These are phyloP conservation scores for Trileptium ribeirensis DNA, from an alignment of 2,888 invertebrate genomes.

Conservation along the genomic window DNA sequence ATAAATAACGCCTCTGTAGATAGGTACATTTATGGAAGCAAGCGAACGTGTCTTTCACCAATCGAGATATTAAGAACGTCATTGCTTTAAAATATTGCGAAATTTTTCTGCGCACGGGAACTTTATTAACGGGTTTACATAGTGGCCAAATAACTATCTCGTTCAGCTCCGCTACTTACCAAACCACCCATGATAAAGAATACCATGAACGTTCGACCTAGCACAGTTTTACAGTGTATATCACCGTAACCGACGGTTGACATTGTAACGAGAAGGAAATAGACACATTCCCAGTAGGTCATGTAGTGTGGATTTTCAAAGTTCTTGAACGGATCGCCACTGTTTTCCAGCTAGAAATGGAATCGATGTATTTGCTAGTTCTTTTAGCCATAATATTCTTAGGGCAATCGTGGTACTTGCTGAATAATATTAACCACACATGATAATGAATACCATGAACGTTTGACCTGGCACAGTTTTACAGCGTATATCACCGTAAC, in stretches of 20 bases:
- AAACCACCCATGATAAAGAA: constrained; percentile 99
- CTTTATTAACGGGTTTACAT: not conserved
- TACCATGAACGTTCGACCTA: constrained; percentile 97
- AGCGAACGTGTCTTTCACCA: too few relatives aligned
- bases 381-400: too few relatives aligned
- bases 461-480: constrained; percentile 94
- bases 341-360: constrained; percentile 83
- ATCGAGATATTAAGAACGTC: too few relatives aligned
- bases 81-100: too few relatives aligned
- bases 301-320: constrained; percentile 89
- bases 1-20: too few relatives aligned
- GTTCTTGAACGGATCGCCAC: constrained; percentile 88
- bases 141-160: too few relatives aligned
- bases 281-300: constrained; percentile 98
- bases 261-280: constrained; percentile 99
- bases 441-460: constrained; percentile 99
- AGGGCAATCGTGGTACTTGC: too few relatives aligned
- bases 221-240: constrained; percentile 92
- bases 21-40: too few relatives aligned
- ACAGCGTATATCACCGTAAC: constrained; percentile 92
- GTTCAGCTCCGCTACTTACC: too few relatives aligned
- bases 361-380: too few relatives aligned
- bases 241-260: constrained; percentile 97
- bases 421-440: constrained; percentile 68
- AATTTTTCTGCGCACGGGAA: too few relatives aligned